Evolutionary conservation across 2,113 vertebrate species (phyloP), one percentile per base, ranked within the genome.

Genomic region (Oostethus manadensis): DNA sequence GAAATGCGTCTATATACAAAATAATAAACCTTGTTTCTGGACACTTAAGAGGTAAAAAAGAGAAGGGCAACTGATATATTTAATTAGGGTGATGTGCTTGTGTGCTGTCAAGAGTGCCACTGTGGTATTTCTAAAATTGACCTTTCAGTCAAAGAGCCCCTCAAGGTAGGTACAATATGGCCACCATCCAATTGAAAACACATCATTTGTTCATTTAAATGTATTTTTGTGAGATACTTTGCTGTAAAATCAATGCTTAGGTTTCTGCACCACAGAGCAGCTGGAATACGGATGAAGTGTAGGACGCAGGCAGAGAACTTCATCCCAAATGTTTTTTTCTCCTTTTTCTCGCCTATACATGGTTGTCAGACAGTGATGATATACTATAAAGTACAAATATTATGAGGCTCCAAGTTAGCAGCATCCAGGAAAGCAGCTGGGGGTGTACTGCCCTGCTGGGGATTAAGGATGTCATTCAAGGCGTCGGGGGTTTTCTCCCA

Each of bases 41-140:
- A 23, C 56, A 21, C 46, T 40, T 38, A 60, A 50, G 6, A 38
- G 5, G 51, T 54, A 18, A 18, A 38, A n/a, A 38, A 54, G 51
- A 35, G 29, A 54, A 35, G 47, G 59, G 26, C 22, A 42, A 29
- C 38, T 11, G 13, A 40, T 35, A 15, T 55, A 60, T 65, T 60
- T 44, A 26, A 48, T 51, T 53, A 18, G 18, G 38, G 29, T 44
- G 50, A 64, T 49, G 45, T 50, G 47, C 42, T 65, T 60, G 69
- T 60, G 69, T 60, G 74, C 62, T 71, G 68, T 78, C 71, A 64
- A 55, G 60, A 73, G 73, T 60, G 78, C 68, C 58, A 63, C 78
- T 73, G 62, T 76, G 77, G 78, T 70, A 82, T 84, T 83, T 75
- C 44, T 79, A 69, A 83, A 83, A 86, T 79, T 80, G 80, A 60